Evolutionary conservation across 2,113 vertebrate species (phyloP), one percentile per base, ranked within the genome.

Genomic region (Casuarius casuarius): DNA sequence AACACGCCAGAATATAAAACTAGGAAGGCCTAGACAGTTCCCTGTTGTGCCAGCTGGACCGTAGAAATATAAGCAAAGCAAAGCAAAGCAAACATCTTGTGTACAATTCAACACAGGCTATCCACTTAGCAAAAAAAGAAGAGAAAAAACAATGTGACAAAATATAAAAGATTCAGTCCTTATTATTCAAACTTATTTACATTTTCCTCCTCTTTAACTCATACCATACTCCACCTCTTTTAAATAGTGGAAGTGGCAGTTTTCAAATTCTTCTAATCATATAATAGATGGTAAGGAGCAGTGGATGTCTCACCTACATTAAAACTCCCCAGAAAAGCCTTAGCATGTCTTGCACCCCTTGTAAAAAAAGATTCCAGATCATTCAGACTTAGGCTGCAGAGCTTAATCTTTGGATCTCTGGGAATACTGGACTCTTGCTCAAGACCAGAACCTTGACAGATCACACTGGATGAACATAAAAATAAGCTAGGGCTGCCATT

Each of bases 71-170:
- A 9, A 87, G 1, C 9, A 65, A 9, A 58, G 49, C 0, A 2
- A 48, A 26, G 7, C 8, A 63, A 10, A 62, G 44, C 0, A 3
- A 48, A 31, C 3, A 7, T 42, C 26, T 10, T 38, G 20, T 17
- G 20, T 67, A 33, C 5, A 51, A 35, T 72, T 75, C 22, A 54
- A 52, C 25, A 54, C 12, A 67, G 13, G 4, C 16, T 75, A 71
- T 6, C 3, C 38, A 2, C 3, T 33, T 28, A 63, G 8, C 1
- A 12, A 33, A 46, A n/a, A 62, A 48, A 46, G 31, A 19, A 35
- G 31, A 48, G 23, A 15, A 19, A 38, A 54, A 29, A 2, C 4
- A 26, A 2, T 14, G 1, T 2, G 0, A 4, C 8, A 73, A 73
- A 9, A 23, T 66, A 52, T 2, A 48, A 54, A 25, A 66, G 3